Conservation (phyloP, 92 coral and sea anemone genomes). For the Montipora capitata region DNA sequence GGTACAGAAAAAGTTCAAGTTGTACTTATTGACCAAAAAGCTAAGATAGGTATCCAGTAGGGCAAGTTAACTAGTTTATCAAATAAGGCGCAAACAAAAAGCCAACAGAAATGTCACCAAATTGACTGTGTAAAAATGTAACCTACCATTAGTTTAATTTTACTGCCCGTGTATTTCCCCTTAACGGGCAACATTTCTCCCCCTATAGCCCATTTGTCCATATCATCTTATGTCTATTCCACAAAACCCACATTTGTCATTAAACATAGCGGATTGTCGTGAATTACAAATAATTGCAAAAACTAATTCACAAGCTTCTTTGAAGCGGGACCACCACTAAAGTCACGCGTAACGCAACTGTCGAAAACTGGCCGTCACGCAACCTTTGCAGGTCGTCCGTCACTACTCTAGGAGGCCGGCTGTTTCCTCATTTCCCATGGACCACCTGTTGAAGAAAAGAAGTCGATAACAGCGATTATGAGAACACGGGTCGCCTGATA, state of each 20-base stretch:
- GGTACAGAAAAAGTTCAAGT: slow-evolving; percentile 7
- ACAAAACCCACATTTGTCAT: neutral
- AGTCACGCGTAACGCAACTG: slow-evolving; percentile 39
- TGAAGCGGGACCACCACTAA: neutral
- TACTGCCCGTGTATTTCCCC: neutral
- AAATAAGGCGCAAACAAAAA: slow-evolving; percentile 25
- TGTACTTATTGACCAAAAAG: neutral
- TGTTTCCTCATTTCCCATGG: slow-evolving; percentile 85
- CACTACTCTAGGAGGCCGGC: slow-evolving; percentile 25
- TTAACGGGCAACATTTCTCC: neutral
- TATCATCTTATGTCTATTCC: neutral
- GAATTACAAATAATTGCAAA: slow-evolving; percentile 1
- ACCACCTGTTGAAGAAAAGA: slow-evolving; percentile 18
- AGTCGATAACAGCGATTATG: neutral
- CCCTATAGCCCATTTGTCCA: neutral
- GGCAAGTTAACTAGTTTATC: slow-evolving; percentile 9
- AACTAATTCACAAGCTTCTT: slow-evolving; percentile 23
- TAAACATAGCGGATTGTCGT: neutral
- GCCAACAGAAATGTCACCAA: neutral
- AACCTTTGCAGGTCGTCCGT: neutral
- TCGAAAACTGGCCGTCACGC: slow-evolving; percentile 22
- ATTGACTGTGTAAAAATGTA: neutral
- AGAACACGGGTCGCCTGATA: no score
- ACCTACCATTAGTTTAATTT: neutral
- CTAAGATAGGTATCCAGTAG: neutral